Evolutionary conservation across 2,888 invertebrate genomes (phyloP), one percentile per base, ranked within the genome.

Genomic region (Rhogogaster chlorosoma): DNA sequence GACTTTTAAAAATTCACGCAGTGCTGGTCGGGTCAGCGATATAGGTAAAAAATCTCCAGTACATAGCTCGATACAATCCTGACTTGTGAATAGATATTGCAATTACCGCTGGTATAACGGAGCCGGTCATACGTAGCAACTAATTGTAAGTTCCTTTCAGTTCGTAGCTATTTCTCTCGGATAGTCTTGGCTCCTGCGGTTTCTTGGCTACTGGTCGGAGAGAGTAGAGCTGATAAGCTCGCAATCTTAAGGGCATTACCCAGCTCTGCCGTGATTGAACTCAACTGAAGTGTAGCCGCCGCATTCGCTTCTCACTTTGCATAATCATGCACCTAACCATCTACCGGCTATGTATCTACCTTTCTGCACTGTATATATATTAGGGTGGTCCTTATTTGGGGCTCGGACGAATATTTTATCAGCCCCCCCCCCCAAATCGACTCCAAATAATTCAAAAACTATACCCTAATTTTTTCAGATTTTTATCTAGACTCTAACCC

Each of bases 201-300:
- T 71, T 49, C 83, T 71, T 53, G 71, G 83, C 45, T 83, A 53
- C 71, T 83, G 49, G 71, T 10, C 4, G 7, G 32, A 73, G 53
- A 71, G 45, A 45, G 71, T 49, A 71, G 73, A 45, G 70, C 70
- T 82, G 70, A 84, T 84, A 84, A 84, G 84, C 84, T 64, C 12
- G 78, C 80, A 78, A 84, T 84, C 78, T 84, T 84, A 84, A 84
- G 75, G 84, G 75, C 75, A 84, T 84, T 84, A 84, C 64, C 26
- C 3, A 42, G 42, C 61, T 26, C 26, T 29, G 29, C 36, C 42
- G 49, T 61, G 75, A 67, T 73, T 84, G 57, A 84, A 61, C 75
- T 84, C 42, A 26, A 84, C 57, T 53, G 78, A 57, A 78, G 53
- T 78, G 78, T 53, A 78, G 53, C 78, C 78, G 36, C 71, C 49